These are phyloP conservation scores for Bergia sp. DNA, from an alignment of 92 coral and sea anemone genomes.

Conservation along the genomic window DNA sequence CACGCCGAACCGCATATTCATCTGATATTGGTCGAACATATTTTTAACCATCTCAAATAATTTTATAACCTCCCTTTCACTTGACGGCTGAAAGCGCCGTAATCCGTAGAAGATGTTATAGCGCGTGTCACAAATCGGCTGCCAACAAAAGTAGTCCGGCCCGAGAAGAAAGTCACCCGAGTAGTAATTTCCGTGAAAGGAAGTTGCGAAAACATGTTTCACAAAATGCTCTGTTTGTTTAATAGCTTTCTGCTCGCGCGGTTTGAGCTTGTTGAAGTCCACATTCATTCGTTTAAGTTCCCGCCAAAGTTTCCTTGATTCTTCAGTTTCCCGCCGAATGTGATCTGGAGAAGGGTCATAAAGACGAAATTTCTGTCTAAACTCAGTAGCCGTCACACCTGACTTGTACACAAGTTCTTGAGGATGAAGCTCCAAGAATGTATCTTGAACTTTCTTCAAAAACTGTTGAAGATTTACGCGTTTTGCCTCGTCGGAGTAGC, in stretches of 20 bases:
- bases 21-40: constrained; percentile 28
- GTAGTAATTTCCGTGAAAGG: constrained; percentile 35
- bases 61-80: not conserved
- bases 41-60: constrained; percentile 21
- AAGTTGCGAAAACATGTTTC: constrained; percentile 27
- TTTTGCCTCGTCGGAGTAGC: constrained; percentile 24
- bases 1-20: constrained; percentile 20
- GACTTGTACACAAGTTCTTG: constrained; percentile 42
- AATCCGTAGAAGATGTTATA: constrained; percentile 29
- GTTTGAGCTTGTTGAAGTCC: not conserved
- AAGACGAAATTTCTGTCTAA: constrained; percentile 14
- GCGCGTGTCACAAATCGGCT: constrained; percentile 37
- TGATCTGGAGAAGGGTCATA: constrained; percentile 27
- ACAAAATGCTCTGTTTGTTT: constrained; percentile 12
- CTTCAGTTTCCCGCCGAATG: constrained; percentile 10
- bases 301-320: not conserved
- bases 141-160: constrained; percentile 42
- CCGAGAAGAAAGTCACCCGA: constrained; percentile 31
- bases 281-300: not conserved
- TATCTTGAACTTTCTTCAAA: constrained; percentile 31
- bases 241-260: constrained; percentile 35
- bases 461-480: constrained; percentile 19
- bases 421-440: constrained; percentile 19
- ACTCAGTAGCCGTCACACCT: not conserved
- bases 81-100: constrained; percentile 21